Conservation (phyloP, 2,888 invertebrate genomes). For the Sepioteuthis lessoniana region DNA sequence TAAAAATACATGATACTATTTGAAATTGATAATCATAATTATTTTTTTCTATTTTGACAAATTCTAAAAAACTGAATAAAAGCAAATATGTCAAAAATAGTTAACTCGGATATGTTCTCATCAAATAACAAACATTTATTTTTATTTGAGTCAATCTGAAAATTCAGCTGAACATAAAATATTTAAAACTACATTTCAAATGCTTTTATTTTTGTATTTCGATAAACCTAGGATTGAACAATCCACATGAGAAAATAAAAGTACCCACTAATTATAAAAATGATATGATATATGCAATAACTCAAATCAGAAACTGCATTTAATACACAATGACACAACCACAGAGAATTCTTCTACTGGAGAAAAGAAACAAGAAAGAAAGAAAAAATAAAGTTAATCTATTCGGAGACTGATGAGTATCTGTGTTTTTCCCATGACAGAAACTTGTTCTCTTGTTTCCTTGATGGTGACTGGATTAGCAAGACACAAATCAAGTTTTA, state of each 20-base stretch:
- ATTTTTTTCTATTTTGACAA: no score
- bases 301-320: background rate
- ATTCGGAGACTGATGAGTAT: background rate
- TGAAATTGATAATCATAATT: no score
- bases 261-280: background rate
- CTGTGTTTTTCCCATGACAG: background rate
- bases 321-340: background rate
- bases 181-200: background rate
- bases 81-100: no score
- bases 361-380: background rate
- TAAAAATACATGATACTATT: no score
- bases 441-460: background rate
- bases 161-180: background rate
- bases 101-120: background rate
- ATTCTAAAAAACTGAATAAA: no score
- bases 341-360: background rate
- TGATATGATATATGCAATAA: background rate
- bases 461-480: background rate
- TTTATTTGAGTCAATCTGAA: no score
- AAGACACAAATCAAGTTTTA: background rate
- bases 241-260: background rate
- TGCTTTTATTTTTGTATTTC: background rate
- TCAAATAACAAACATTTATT: background rate
- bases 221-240: background rate
- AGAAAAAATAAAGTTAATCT: background rate